Conservation (phyloP, 1,140 invertebrate species). For the Drosophila orena region DNA sequence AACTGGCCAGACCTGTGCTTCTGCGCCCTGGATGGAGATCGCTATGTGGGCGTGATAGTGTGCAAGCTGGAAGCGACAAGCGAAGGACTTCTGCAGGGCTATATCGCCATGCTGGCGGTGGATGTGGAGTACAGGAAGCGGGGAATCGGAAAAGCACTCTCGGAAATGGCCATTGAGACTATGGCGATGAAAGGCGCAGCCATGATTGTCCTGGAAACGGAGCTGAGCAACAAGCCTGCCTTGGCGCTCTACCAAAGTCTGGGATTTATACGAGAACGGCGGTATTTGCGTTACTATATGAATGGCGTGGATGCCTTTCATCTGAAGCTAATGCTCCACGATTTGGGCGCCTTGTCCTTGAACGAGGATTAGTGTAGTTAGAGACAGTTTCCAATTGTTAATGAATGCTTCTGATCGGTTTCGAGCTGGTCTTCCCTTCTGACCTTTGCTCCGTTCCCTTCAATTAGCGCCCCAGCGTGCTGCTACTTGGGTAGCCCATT, state of each 20-base stretch:
- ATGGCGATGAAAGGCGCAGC: constrained; percentile 97
- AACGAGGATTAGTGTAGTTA: constrained; percentile 6
- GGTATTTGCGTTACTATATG: constrained; percentile 98
- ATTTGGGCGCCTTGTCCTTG: constrained; percentile 59
- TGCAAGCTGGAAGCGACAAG: constrained; percentile 94
- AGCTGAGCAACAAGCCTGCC: constrained; percentile 98
- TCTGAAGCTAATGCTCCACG: constrained; percentile 97
- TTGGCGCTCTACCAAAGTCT: constrained; percentile 97
- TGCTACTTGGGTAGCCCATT: constrained; percentile 48
- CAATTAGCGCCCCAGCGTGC: constrained; percentile 64
- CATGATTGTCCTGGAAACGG: constrained; percentile 98
- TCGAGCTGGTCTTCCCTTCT: constrained; percentile 1
- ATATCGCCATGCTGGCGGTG: constrained; percentile 99
- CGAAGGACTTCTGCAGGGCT: constrained; percentile 92
- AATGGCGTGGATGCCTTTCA: constrained; percentile 99
- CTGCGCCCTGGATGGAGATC: constrained; percentile 92
- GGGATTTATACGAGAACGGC: constrained; percentile 98
- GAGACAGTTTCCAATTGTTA: neutral
- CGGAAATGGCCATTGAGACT: constrained; percentile 90
- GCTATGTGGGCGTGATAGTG: constrained; percentile 98
- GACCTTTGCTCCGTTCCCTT: constrained; percentile 15
- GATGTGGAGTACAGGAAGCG: constrained; percentile 96
- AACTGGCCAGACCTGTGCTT: constrained; percentile 99
- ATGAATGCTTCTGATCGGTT: constrained; percentile 13
- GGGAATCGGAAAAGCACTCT: constrained; percentile 92